Evolutionary conservation across 2,113 vertebrate genomes (phyloP), one percentile per base, ranked within the genome.

Genomic region (Plestiodon gilberti): DNA sequence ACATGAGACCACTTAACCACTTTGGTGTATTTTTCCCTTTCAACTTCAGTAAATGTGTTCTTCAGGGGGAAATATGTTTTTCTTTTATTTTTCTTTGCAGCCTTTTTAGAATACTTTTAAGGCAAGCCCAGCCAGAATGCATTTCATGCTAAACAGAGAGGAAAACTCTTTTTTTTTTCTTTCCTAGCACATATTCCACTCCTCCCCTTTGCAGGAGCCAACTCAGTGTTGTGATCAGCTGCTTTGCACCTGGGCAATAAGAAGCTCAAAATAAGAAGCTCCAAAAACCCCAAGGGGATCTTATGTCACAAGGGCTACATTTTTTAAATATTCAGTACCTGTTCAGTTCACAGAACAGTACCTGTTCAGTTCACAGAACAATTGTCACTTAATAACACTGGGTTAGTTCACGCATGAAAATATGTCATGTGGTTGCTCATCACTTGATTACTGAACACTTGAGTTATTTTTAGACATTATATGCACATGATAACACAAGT

Each of bases 1-100:
- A 14, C 28, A 48, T 43, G 3, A 3, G 38, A 57, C 78, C 87
- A 89, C 89, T 84, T 28, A 85, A 89, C 81, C 43, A 52, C 28
- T 18, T 43, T 84, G 73, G 18, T 57, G 28, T 77, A 18, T 1
- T 81, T 87, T 86, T 87, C 75, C 43, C 89, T 57, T n/a, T 74
- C 62, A 85, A 74, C 90, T 92, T 91, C 92, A 88, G 91, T 89
- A 91, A 89, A 93, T 52, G 81, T 74, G 52, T 81, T 90, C 93
- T 93, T 91, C 14, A 79, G 91, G 90, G 91, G 87, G 90, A 93
- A 90, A 82, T 90, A 87, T 87, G 87, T 86, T 87, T 86, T 85
- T 86, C 84, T 93, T 93, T 92, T 91, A 91, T 94, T 92, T 93
- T 89, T 90, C 69, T 80, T 59, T 1, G 10, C 61, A 89, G 84